These are phyloP conservation scores for Maconellicoccus hirsutus DNA, from an alignment of 1,140 invertebrate genomes.

Conservation along the genomic window DNA sequence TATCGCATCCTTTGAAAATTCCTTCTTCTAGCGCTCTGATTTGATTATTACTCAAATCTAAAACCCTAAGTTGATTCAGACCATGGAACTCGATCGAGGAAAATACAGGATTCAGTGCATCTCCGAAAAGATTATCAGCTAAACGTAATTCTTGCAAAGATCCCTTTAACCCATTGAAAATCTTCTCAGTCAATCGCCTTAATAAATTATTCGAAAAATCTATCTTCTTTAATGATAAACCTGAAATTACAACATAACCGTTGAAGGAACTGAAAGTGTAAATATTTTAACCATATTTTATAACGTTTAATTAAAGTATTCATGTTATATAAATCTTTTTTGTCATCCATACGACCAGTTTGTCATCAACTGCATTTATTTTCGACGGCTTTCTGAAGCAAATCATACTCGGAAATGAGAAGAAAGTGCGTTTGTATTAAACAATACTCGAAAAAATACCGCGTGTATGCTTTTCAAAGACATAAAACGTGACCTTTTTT, in stretches of 20 bases:
- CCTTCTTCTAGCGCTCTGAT: conserved; percentile 72
- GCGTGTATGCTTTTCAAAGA: neutral
- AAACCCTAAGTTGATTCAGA: conserved; percentile 51
- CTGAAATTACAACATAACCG: conserved; percentile 31
- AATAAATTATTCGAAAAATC: conserved; percentile 74
- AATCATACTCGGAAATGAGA: neutral
- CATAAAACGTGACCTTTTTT: neutral
- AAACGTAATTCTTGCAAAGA: conserved; percentile 59
- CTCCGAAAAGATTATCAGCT: conserved; percentile 69
- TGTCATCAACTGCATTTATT: too few relatives aligned
- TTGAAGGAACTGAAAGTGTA: neutral
- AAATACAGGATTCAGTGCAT: conserved; percentile 80
- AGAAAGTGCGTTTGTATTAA: neutral
- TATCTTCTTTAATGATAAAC: conserved; percentile 53
- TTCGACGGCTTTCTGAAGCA: neutral
- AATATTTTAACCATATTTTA: conserved; percentile 1
- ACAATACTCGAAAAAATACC: neutral
- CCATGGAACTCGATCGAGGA: conserved; percentile 69
- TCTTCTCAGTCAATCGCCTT: conserved; percentile 60
- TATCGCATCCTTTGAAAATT: conserved; percentile 65
- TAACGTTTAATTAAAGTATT: neutral
- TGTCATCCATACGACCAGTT: too few relatives aligned
- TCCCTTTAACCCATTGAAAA: conserved; percentile 50
- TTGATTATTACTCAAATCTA: conserved; percentile 67
- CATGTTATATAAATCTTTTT: neutral